A percentile compares a stretch with the other conserved stretches of the same genome.
These are phyloP conservation scores for Caenorhabditis imperialis DNA, from an alignment of 2,888 invertebrate species.

Conservation along the genomic window DNA sequence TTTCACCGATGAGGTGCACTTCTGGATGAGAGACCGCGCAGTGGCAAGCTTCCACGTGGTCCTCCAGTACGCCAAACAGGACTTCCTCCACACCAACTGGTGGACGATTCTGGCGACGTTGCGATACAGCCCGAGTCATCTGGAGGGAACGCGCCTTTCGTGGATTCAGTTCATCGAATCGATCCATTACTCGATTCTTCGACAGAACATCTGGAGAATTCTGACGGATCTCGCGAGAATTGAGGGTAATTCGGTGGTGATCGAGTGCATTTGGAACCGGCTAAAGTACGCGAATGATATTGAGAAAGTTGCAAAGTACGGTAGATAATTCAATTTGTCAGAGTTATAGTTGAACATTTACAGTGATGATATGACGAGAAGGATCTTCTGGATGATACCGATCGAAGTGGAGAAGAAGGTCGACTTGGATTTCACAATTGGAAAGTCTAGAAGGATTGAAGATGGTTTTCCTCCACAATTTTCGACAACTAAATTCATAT, in stretches of 20 bases:
- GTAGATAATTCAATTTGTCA: background rate
- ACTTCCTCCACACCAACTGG: slow-evolving; percentile 42
- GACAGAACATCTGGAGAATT: slow-evolving; percentile 38
- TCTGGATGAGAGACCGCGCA: slow-evolving; percentile 6
- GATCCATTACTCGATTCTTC: slow-evolving; percentile 11
- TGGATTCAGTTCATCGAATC: slow-evolving; percentile 33
- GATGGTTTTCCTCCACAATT: slow-evolving; percentile 6
- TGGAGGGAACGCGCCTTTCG: slow-evolving; percentile 5
- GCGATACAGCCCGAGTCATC: slow-evolving; percentile 11
- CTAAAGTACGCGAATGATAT: slow-evolving; percentile 15
- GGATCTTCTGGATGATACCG: slow-evolving; percentile 30
- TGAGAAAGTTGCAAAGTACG: slow-evolving; percentile 3
- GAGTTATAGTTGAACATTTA: background rate
- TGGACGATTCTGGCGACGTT: slow-evolving; percentile 25
- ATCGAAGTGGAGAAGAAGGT: slow-evolving; percentile 20
- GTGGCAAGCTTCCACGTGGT: slow-evolving; percentile 18
- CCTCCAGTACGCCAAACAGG: slow-evolving; percentile 12
- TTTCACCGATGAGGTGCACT: slow-evolving; percentile 26
- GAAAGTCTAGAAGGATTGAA: slow-evolving; percentile 13
- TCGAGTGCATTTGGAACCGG: slow-evolving; percentile 22
- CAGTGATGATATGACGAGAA: slow-evolving; percentile 12
- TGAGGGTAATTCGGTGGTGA: slow-evolving; percentile 1
- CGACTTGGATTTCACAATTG: slow-evolving; percentile 2
- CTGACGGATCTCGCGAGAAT: slow-evolving; percentile 26
- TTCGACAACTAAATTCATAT: slow-evolving; percentile 4